Evolutionary conservation across 2,797 vertebrate species (phyloP).

Genomic region (Capromys pilorides): DNA sequence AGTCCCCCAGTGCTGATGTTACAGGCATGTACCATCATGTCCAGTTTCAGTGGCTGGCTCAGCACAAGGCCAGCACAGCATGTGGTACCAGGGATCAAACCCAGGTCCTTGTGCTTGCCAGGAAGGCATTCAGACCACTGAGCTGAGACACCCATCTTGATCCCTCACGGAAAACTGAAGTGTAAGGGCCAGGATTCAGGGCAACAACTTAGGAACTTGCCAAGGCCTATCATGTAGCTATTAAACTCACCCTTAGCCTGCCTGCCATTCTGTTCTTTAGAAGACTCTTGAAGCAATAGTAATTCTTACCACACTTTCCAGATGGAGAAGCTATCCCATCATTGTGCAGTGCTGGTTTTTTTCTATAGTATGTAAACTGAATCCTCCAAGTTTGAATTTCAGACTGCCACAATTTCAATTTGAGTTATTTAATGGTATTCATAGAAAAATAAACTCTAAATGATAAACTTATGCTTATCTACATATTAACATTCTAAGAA

Average conservation of each 20-base stretch:
- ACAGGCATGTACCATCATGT: too few species aligned
- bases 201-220: neutral
- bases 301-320: neutral
- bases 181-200: neutral
- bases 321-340: neutral
- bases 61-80: too few species aligned
- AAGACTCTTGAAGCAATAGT: neutral
- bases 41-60: too few species aligned
- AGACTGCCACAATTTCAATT: slow-evolving; percentile 60
- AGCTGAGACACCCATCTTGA: neutral
- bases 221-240: neutral
- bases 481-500: slow-evolving; percentile 64
- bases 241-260: neutral
- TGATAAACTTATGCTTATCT: slow-evolving; percentile 53
- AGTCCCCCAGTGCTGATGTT: too few species aligned
- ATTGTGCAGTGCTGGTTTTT: neutral
- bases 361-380: neutral
- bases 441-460: slow-evolving; percentile 80
- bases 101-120: too few species aligned
- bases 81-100: too few species aligned
- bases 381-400: slow-evolving; percentile 57
- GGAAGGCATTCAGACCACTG: too few species aligned
- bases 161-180: neutral
- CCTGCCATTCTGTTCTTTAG: neutral
- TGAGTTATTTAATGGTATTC: slow-evolving; percentile 74